These are phyloP conservation scores for Vireo altiloquus DNA, from an alignment of 2,113 vertebrate species.

Conservation along the genomic window DNA sequence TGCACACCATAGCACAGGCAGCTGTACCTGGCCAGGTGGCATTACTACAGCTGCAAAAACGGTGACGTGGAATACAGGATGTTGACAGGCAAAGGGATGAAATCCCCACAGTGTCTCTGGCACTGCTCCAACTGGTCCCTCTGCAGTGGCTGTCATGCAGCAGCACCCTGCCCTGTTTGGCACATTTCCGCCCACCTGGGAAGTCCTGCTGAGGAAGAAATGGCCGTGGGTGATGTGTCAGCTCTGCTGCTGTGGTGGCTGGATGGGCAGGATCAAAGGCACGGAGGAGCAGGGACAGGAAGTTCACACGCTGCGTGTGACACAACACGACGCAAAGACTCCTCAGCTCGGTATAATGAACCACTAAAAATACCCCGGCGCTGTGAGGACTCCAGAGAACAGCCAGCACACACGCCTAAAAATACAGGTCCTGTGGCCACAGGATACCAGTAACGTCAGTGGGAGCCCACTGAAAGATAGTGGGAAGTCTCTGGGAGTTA, in stretches of 20 bases:
- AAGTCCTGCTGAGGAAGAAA: slow-evolving; percentile 11
- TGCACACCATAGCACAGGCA: background rate
- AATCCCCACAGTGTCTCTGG: background rate
- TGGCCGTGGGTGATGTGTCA: background rate
- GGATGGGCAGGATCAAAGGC: slow-evolving; percentile 28
- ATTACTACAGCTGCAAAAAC: background rate
- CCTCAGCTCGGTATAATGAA: background rate
- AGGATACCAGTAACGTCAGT: slow-evolving; percentile 56
- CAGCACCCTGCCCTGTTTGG: background rate
- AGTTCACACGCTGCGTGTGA: background rate
- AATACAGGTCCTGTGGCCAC: background rate
- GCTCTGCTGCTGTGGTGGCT: background rate
- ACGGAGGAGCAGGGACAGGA: background rate
- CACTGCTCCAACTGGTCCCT: background rate
- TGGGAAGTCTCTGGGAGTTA: slow-evolving; percentile 51
- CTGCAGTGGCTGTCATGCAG: fast-evolving
- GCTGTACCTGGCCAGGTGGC: background rate
- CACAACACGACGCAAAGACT: background rate
- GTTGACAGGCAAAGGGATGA: background rate
- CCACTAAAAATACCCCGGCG: slow-evolving; percentile 14
- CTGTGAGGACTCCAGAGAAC: background rate
- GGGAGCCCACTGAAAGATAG: slow-evolving; percentile 23
- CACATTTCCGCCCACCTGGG: background rate
- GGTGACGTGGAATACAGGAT: background rate
- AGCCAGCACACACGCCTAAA: slow-evolving; percentile 32